phyloP scores from a whole-genome alignment of 2,888 invertebrate species.

The Euphydryas editha region DNA sequence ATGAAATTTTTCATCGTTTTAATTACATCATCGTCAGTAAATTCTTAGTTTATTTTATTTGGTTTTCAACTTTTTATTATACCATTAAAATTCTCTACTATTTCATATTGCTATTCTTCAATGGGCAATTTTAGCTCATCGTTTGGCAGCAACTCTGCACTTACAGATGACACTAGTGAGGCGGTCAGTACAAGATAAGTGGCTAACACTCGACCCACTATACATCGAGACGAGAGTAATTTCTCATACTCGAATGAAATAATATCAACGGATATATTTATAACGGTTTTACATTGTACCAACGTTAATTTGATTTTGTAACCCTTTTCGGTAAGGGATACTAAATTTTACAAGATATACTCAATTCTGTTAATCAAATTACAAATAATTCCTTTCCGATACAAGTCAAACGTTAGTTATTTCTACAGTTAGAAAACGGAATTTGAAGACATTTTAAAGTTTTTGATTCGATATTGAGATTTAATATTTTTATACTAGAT shows the following conservation, averaged over 20 bases:
- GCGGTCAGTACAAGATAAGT: slow-evolving; percentile 20
- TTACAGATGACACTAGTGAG: slow-evolving; percentile 7
- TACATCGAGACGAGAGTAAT: slow-evolving; percentile 16
- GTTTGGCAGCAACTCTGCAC: slow-evolving; percentile 10
- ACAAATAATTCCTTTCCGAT: neutral
- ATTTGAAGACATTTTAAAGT: neutral
- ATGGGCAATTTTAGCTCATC: neutral
- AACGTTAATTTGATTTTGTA: no score
- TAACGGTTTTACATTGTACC: no score
- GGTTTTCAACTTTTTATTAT: neutral
- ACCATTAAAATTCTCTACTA: neutral
- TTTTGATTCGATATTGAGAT: neutral
- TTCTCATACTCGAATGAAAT: slow-evolving; percentile 6
- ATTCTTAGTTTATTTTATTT: neutral
- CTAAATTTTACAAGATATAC: slow-evolving; percentile 2
- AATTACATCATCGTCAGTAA: no score
- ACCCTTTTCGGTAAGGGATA: neutral
- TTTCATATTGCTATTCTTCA: neutral
- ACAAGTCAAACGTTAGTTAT: neutral
- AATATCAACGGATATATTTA: neutral
- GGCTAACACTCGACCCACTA: slow-evolving; percentile 24
- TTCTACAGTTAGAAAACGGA: neutral
- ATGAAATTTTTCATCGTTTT: no score
- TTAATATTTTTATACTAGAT: no score
- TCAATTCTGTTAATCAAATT: neutral